phyloP scores from a whole-genome alignment of 2,113 vertebrate species.

The Dromaius novaehollandiae region DNA sequence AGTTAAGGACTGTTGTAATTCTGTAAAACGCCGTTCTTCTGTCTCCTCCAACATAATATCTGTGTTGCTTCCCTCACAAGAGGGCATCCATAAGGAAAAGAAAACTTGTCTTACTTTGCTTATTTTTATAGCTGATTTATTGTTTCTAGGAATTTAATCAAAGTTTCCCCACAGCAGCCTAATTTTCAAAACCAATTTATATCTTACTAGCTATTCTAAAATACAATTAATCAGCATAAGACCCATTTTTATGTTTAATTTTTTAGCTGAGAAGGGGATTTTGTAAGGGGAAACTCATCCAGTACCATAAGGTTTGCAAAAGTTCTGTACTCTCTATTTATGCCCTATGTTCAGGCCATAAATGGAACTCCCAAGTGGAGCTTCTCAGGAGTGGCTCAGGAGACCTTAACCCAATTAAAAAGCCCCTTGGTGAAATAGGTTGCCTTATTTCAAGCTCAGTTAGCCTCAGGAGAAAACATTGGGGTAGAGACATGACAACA shows the following conservation, averaged over 20 bases:
- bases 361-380: neutral
- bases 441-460: neutral
- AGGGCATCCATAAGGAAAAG: neutral
- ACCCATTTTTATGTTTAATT: neutral
- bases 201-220: constrained; percentile 32
- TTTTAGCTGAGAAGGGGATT: neutral
- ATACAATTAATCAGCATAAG: constrained; percentile 26
- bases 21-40: constrained; percentile 9
- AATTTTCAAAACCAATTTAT: constrained; percentile 62
- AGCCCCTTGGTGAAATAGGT: constrained; percentile 4
- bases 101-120: neutral
- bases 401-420: constrained; percentile 36
- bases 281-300: neutral
- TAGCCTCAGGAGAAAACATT: constrained; percentile 23
- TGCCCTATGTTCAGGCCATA: neutral
- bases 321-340: neutral
- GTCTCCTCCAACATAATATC: neutral
- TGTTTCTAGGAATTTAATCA: constrained; percentile 64
- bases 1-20: constrained; percentile 7
- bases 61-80: neutral
- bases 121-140: constrained; percentile 42
- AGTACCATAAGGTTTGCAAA: neutral
- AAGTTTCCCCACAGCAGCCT: constrained; percentile 25
- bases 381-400: neutral
- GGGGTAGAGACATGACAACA: neutral